Evolutionary conservation across 2,797 vertebrate species (phyloP), one percentile per base, ranked within the genome.

Genomic region (Hippoglossus hippoglossus): DNA sequence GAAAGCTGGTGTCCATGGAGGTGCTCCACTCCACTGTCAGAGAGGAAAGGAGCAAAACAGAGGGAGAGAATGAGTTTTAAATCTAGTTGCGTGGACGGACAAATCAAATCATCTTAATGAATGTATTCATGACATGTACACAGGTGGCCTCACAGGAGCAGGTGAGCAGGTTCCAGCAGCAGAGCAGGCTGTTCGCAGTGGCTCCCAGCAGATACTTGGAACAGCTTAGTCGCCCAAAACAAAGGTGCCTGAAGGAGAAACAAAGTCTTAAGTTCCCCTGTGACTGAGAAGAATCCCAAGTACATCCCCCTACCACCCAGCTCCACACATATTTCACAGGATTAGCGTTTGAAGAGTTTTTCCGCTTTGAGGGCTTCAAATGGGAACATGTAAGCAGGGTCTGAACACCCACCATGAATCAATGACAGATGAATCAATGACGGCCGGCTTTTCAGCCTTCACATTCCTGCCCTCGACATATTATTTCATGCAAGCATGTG

Each of bases 161-260:
- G 63, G 94, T 97, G 87, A 99, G 97, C 25, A 99, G 95, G 92
- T 99, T 98, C 98, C 98, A 99, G 91, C 97, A 98, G 93, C 95
- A 98, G 44, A 98, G 94, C 71, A 96, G 93, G 67, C 94, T 94
- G 63, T 77, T 84, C 36, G 83, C 91, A n/a, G 95, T 97, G 65
- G 94, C 92, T 76, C 95, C 95, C 63, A 99, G 90, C 75, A 99
- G 96, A 93, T 96, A 99, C 80, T 96, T 99, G 18, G 96, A 97
- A 87, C 96, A 98, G 47, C 94, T 96, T 21, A 94, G 85, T 77
- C 90, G 95, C 19, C 98, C 97, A 81, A 99, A 99, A 90, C 96
- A 98, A 75, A 99, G 94, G 68, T 95, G 86, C 92, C 98, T 99
- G 90, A 24, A 74, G 83, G 80, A 91, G 65, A 15, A 83, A 82